Evolutionary conservation across 1,140 invertebrate genomes (phyloP).

Genomic region (Pseudomyrmex cubaensis): DNA sequence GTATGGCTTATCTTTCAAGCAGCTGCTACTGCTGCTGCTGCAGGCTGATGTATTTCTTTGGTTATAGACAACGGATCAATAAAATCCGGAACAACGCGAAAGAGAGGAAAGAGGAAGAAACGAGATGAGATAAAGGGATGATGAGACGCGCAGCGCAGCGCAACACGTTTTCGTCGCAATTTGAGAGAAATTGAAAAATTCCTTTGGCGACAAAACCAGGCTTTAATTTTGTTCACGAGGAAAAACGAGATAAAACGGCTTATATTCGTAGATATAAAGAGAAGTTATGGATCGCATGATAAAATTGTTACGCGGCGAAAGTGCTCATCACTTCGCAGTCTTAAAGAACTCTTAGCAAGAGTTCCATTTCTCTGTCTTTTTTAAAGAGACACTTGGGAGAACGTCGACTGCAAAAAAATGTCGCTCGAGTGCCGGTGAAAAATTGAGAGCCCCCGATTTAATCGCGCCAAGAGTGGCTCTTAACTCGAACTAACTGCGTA

Average conservation of each 20-base stretch:
- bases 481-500: constrained; percentile 37
- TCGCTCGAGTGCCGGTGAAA: constrained; percentile 28
- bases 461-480: constrained; percentile 8
- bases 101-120: not conserved
- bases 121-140: not conserved
- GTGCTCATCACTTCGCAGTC: not conserved
- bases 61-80: constrained; percentile 17
- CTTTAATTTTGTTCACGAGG: constrained; percentile 18
- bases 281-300: not conserved
- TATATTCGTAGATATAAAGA: not conserved
- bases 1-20: not conserved
- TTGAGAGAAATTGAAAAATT: constrained; percentile 52
- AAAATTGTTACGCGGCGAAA: not conserved
- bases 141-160: constrained; percentile 3
- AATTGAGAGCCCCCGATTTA: constrained; percentile 34
- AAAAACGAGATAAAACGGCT: not conserved
- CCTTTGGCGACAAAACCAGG: not conserved
- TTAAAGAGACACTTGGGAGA: constrained; percentile 21
- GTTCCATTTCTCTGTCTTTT: constrained; percentile 9
- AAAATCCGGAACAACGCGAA: constrained; percentile 20
- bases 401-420: not conserved
- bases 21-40: not conserved
- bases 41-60: constrained; percentile 12
- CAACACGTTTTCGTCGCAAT: constrained; percentile 29
- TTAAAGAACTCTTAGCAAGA: not conserved